phyloP scores from a whole-genome alignment of 1,140 invertebrate genomes.

The Capitella teleta region DNA sequence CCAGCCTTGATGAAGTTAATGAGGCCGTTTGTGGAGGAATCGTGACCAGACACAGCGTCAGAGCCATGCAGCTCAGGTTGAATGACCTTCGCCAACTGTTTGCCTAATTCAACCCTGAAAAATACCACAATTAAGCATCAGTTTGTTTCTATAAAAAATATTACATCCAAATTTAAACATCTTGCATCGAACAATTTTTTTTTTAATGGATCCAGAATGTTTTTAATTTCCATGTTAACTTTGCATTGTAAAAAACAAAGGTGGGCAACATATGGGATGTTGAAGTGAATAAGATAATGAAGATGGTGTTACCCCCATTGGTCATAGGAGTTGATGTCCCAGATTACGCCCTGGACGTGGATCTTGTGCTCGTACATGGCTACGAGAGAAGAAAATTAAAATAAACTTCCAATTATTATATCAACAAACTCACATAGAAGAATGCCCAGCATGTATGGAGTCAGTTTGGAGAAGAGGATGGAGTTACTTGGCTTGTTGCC shows the following conservation, averaged over 20 bases:
- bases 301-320: conserved; percentile 78
- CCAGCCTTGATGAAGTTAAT: conserved; percentile 80
- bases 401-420: background rate
- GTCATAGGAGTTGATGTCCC: conserved; percentile 99
- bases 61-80: conserved; percentile 76
- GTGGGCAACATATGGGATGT: background rate
- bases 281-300: background rate
- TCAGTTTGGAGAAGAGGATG: conserved; percentile 85
- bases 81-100: conserved; percentile 94
- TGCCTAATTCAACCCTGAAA: conserved; percentile 86
- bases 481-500: conserved; percentile 97
- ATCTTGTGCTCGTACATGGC: conserved; percentile 50
- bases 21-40: conserved; percentile 84
- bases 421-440: conserved; percentile 68
- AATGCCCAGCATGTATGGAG: conserved; percentile 85
- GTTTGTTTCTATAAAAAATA: conserved; percentile 7
- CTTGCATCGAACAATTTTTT: no score
- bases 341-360: conserved; percentile 77
- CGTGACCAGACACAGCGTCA: conserved; percentile 54
- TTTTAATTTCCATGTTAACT: no score
- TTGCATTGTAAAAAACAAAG: no score
- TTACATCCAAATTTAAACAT: no score
- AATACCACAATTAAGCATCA: conserved; percentile 8
- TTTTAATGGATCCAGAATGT: no score
- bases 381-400: conserved; percentile 52